Base-by-base conservation (phyloP, 2,888 invertebrate species). In the Morinoia aosen region DNA sequence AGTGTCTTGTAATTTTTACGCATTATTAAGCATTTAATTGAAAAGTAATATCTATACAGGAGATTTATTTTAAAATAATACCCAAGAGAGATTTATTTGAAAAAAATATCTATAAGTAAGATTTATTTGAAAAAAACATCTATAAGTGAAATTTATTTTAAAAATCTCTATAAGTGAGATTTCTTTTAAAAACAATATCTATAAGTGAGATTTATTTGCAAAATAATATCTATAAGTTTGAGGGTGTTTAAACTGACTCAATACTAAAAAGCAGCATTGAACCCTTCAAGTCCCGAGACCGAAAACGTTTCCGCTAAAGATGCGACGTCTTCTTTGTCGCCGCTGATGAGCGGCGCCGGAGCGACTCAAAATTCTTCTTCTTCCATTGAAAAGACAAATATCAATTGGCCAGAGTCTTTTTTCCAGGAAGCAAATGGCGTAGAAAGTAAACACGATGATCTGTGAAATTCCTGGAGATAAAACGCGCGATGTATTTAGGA, bases 341-440 rank as follows among this genome's bases (percentile, higher is more conserved):
- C 40, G 40, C 48, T 90, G 90, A 90, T 90, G 90, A 90, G 90
- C 76, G 90, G 40, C 90, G 90, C 40, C 90, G 90, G 48, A 39
- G 90, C 39, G 90, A 90, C 40, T 48, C 33, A 93, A 93, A 93
- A 93, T 93, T 48, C 48, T 93, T 33, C 93, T 93, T 57, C 25
- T 93, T 93, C 93, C 93, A 93, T 93, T 93, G 93, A 93, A 93
- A 93, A 93, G 93, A 93, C 93, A 93, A 93, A 93, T 93, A 93
- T 93, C 93, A 93, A 93, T 93, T 93, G 93, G 93, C 93, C 93
- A 25, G 93, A 93, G 93, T 57, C 93, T 93, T 93, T 93, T 93
- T 90, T 56, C 57, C 57, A 11, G 11, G 93, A 93, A 58, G 57
- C 93, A 93, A 93, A 93, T 93, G 93, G 57, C 93, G 93, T 57